A percentile compares a stretch with the other conserved stretches of the same genome.
Evolutionary conservation across 2,113 vertebrate species (phyloP).

Genomic region (Notechis scutatus): DNA sequence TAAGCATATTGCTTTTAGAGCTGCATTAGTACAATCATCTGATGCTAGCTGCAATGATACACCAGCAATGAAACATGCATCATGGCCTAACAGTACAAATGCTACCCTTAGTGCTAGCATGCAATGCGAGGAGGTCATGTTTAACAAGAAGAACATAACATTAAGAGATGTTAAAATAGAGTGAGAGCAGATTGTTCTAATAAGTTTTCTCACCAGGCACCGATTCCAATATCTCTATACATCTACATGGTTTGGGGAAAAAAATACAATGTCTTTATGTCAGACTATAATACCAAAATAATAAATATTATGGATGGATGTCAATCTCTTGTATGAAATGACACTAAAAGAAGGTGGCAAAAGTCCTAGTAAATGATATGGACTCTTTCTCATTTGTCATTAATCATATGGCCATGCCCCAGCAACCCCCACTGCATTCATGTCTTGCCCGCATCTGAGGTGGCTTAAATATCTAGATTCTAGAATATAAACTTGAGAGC

Average conservation of each 20-base stretch:
- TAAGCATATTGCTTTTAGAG: neutral
- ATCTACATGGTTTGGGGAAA: neutral
- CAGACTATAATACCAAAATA: neutral
- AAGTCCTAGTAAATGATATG: neutral
- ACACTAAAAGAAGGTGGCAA: neutral
- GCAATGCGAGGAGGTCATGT: neutral
- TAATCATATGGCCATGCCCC: neutral
- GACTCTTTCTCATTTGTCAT: neutral
- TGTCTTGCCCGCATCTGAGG: neutral
- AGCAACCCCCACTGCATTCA: neutral
- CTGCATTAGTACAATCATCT: neutral
- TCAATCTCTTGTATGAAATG: neutral
- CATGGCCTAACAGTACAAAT: neutral
- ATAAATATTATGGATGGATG: neutral
- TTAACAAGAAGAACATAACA: neutral
- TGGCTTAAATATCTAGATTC: neutral
- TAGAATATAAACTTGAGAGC: neutral
- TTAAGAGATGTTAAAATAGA: neutral
- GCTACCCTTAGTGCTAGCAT: neutral
- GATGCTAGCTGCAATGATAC: neutral
- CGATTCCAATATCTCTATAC: neutral
- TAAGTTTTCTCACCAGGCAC: neutral
- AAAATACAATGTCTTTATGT: neutral
- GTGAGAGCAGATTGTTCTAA: neutral
- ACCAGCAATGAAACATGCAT: neutral